A percentile compares a stretch with the other conserved stretches of the same genome.
phyloP scores from a whole-genome alignment of 2,888 invertebrate species.

The Yponomeuta sedellus region DNA sequence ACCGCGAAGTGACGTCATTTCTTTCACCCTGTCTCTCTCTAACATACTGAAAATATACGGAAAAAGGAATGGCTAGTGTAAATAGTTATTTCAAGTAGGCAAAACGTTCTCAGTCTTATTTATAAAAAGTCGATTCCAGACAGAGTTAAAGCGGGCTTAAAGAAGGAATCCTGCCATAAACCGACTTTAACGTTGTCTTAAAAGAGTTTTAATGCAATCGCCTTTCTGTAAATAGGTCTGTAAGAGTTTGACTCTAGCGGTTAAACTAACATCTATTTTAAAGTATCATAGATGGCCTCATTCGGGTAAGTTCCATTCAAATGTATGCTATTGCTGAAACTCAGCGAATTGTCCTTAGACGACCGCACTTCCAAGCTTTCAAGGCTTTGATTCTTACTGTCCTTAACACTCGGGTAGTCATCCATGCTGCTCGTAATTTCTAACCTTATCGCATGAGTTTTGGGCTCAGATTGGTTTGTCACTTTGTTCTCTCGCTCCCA shows the following conservation, averaged over 20 bases:
- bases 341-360: constrained; percentile 64
- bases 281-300: constrained; percentile 74
- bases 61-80: no score
- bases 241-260: neutral
- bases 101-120: no score
- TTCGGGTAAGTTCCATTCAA: constrained; percentile 74
- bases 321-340: constrained; percentile 73
- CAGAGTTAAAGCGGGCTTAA: no score
- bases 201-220: no score
- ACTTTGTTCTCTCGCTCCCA: constrained; percentile 60
- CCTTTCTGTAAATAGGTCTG: no score
- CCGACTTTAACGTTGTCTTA: no score
- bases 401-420: constrained; percentile 49
- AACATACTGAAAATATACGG: no score
- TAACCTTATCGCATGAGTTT: constrained; percentile 68
- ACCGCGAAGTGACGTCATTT: no score
- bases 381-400: constrained; percentile 41
- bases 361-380: constrained; percentile 53
- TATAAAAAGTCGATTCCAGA: no score
- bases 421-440: constrained; percentile 71
- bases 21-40: no score
- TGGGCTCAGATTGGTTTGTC: constrained; percentile 45
- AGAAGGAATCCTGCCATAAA: no score
- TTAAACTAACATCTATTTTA: constrained; percentile 43
- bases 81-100: no score